Conservation (phyloP, 1,140 invertebrate genomes). For the Laodelphax striatellus region DNA sequence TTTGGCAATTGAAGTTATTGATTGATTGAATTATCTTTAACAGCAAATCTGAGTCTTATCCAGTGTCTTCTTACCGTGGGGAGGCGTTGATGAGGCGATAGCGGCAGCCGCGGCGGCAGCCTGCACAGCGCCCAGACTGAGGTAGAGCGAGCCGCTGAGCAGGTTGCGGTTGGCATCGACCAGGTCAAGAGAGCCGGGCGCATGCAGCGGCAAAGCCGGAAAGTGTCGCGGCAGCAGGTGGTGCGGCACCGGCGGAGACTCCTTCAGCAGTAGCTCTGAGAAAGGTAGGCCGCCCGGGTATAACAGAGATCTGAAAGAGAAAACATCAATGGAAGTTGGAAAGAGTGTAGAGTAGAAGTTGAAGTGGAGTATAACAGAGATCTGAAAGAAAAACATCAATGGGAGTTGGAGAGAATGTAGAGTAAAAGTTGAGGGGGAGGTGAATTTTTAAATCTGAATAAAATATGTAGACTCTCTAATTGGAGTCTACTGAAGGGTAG, state of each 20-base stretch:
- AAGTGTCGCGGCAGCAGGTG: constrained; percentile 21
- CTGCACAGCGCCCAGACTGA: constrained; percentile 41
- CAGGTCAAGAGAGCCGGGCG: constrained; percentile 30
- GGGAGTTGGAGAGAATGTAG: no score
- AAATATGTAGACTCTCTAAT: no score
- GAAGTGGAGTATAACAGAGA: constrained; percentile 15
- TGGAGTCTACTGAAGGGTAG: no score
- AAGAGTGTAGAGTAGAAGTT: background rate
- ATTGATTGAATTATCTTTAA: no score
- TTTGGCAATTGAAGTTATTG: no score
- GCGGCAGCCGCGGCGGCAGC: constrained; percentile 37
- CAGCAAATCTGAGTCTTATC: no score
- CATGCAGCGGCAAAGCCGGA: constrained; percentile 15
- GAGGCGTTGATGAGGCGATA: constrained; percentile 17
- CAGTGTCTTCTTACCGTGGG: background rate
- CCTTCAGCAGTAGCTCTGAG: constrained; percentile 21
- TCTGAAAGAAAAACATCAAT: no score
- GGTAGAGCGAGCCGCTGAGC: constrained; percentile 43
- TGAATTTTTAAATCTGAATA: no score
- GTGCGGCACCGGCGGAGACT: background rate
- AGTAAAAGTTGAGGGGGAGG: constrained; percentile 10
- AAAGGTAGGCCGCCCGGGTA: constrained; percentile 38
- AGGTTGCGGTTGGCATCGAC: constrained; percentile 34
- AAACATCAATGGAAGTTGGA: background rate
- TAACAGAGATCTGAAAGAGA: constrained; percentile 35